A percentile compares a stretch with the other conserved stretches of the same genome.
These are phyloP conservation scores for Erannis defoliaria DNA, from an alignment of 2,888 invertebrate species.

Conservation along the genomic window DNA sequence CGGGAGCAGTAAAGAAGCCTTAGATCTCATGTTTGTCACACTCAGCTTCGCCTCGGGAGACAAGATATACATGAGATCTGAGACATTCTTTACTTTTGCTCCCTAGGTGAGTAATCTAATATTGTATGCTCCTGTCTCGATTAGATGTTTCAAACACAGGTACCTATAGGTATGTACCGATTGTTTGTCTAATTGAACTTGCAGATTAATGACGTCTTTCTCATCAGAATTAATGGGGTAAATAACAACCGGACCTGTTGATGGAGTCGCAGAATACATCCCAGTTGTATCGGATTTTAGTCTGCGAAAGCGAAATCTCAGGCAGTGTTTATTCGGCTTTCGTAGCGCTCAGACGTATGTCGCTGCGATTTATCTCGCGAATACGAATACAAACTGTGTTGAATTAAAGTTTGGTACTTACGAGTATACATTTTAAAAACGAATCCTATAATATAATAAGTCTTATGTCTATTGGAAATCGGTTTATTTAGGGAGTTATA, in stretches of 20 bases:
- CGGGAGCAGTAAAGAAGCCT: too few relatives aligned
- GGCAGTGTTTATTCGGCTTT: slow-evolving; percentile 36
- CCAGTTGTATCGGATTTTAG: slow-evolving; percentile 30
- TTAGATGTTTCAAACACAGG: too few relatives aligned
- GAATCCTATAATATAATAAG: not conserved
- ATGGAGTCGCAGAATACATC: slow-evolving; percentile 24
- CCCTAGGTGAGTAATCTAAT: too few relatives aligned
- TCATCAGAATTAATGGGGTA: slow-evolving; percentile 38
- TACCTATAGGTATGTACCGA: too few relatives aligned
- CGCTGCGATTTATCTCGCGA: slow-evolving; percentile 18
- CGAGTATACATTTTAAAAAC: slow-evolving; percentile 18
- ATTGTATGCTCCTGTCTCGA: too few relatives aligned
- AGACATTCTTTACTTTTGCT: too few relatives aligned
- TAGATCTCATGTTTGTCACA: too few relatives aligned
- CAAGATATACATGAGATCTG: too few relatives aligned
- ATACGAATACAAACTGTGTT: slow-evolving; percentile 9
- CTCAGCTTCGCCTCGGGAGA: too few relatives aligned
- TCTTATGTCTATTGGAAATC: not conserved
- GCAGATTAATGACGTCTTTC: slow-evolving; percentile 34
- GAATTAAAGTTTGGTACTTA: slow-evolving; percentile 15
- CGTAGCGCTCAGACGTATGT: slow-evolving; percentile 31
- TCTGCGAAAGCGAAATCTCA: slow-evolving; percentile 6
- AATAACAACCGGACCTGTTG: slow-evolving; percentile 42
- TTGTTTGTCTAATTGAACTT: slow-evolving; percentile 23
- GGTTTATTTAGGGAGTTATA: not conserved